Base-by-base conservation (phyloP, 2,797 vertebrate genomes). In the Hippopotamyrus pictus region DNA sequence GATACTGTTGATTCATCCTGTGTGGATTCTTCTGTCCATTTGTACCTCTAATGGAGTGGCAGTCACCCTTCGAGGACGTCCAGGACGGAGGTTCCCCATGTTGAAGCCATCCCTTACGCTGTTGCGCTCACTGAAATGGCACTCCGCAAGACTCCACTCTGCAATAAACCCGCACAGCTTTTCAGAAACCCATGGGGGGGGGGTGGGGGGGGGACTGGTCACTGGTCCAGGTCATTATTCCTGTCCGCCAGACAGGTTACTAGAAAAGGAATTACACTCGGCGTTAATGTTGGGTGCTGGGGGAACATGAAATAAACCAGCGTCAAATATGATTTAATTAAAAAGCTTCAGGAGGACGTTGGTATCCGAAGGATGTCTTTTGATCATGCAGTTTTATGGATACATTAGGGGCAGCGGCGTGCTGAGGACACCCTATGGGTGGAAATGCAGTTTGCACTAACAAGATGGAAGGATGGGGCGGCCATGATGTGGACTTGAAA, bases 301-400 rank as follows among this genome's bases (percentile, higher is more conserved):
- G 53, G 92, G 94, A 94, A 93, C 93, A 94, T 94, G 93, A 94
- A 94, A 93, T 92, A 93, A 94, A 94, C 93, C 94, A 89, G 90
- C 94, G 93, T 94, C 92, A 93, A 92, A 92, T 95, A 94, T 95
- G 94, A 95, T 95, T 94, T 87, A 94, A 96, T 95, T 95, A 95
- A 95, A 62, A 46, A 94, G 95, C 95, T 95, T 94, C 94, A 89
- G 93, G 92, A 92, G 90, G 93, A 95, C 94, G 94, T 95, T 94
- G 95, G 95, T 93, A 92, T 95, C 94, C 90, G 50, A 93, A 95
- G 92, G 93, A 93, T 94, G 93, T 95, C 95, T 94, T 95, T 95
- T 94, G 94, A 96, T 96, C 95, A 94, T 92, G 91, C 88, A 92
- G 91, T 93, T 94, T 92, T 92, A 92, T 87, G 0, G 88, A 91